Percentiles rank a stretch among this genome's conserved stretches.
These are phyloP conservation scores for Ganaspis sp. DNA, from an alignment of 1,140 invertebrate species.

Conservation along the genomic window DNA sequence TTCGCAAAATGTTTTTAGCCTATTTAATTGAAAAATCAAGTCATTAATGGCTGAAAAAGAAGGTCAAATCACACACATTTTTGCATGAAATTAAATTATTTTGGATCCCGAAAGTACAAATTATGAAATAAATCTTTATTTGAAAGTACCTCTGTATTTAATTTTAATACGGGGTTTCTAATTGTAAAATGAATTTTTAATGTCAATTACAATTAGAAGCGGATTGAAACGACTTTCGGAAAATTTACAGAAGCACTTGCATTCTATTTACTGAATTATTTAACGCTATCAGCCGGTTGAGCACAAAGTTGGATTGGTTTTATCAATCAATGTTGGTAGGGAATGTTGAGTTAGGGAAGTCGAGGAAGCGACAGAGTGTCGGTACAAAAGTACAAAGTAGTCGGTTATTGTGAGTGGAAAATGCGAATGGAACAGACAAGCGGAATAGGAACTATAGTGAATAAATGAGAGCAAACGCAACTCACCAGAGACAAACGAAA, in stretches of 20 bases:
- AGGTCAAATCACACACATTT: too few relatives aligned
- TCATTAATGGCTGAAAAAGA: too few relatives aligned
- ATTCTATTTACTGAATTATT: slow-evolving; percentile 1
- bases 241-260: neutral
- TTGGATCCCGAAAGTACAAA: too few relatives aligned
- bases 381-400: slow-evolving; percentile 6
- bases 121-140: too few relatives aligned
- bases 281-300: neutral
- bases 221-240: neutral
- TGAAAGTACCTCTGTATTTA: too few relatives aligned
- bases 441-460: neutral
- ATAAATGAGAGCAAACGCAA: neutral
- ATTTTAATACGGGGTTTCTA: too few relatives aligned
- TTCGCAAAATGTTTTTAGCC: too few relatives aligned
- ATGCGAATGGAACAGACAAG: slow-evolving; percentile 17
- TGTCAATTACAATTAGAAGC: too few relatives aligned
- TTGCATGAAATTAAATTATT: too few relatives aligned
- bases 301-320: neutral
- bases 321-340: slow-evolving; percentile 2
- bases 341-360: neutral
- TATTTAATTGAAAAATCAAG: too few relatives aligned
- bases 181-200: too few relatives aligned
- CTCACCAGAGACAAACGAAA: slow-evolving; percentile 22
- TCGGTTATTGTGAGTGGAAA: slow-evolving; percentile 1
- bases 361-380: neutral